Evolutionary conservation across 2,113 vertebrate genomes (phyloP).

Genomic region (Neomonachus schauinslandi): DNA sequence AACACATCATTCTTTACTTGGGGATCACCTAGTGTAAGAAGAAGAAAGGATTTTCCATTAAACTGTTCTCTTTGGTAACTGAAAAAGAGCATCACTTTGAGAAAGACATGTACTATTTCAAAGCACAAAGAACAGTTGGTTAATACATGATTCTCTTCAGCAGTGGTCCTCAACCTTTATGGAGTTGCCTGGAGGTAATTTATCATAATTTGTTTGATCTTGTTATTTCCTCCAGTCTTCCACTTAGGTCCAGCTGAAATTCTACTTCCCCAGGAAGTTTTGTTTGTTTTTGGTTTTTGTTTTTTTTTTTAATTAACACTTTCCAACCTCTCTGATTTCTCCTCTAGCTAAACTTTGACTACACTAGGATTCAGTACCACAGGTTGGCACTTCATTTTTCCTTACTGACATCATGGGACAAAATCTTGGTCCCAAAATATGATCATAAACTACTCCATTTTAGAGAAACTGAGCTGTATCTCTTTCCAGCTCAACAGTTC

Average conservation of each 20-base stretch:
- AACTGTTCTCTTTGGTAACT: neutral
- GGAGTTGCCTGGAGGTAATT: neutral
- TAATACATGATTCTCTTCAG: slow-evolving; percentile 28
- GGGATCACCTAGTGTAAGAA: neutral
- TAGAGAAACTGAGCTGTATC: neutral
- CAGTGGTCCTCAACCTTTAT: neutral
- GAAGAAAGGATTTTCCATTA: slow-evolving; percentile 13
- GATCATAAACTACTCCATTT: neutral
- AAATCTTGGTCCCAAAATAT: neutral
- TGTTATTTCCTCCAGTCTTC: slow-evolving; percentile 2
- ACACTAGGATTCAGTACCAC: neutral
- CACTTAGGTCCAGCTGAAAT: neutral
- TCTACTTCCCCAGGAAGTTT: neutral
- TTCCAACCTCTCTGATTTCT: neutral
- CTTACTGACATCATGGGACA: neutral
- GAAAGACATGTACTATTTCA: slow-evolving; percentile 24
- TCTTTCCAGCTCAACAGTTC: neutral
- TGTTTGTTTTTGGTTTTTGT: neutral
- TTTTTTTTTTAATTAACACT: neutral
- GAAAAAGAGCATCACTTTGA: neutral
- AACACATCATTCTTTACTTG: neutral
- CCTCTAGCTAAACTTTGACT: neutral
- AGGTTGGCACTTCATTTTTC: neutral
- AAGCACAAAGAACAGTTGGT: neutral
- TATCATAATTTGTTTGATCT: slow-evolving; percentile 46